phyloP scores from a whole-genome alignment of 2,797 vertebrate genomes.

The Rhinoraja longicauda region DNA sequence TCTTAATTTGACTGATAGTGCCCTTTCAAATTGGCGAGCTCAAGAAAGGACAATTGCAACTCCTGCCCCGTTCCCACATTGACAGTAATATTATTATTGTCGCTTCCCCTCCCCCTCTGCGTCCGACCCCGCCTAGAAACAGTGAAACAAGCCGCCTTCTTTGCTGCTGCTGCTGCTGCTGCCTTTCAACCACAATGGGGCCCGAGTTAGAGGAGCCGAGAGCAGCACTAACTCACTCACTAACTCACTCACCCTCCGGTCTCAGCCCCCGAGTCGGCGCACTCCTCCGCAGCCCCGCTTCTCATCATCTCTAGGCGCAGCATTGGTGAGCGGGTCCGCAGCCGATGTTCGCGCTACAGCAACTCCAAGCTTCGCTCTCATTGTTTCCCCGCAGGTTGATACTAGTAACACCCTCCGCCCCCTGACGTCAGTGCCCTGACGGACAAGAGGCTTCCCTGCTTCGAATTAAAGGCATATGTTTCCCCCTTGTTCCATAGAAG shows the following conservation, averaged over 20 bases:
- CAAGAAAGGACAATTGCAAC: background rate
- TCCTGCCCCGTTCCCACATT: background rate
- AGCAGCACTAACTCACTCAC: background rate
- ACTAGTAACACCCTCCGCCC: slow-evolving; percentile 8
- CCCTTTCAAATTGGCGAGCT: background rate
- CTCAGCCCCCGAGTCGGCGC: slow-evolving; percentile 58
- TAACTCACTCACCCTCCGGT: slow-evolving; percentile 58
- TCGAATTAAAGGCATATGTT: background rate
- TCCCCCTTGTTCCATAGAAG: background rate
- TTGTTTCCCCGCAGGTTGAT: slow-evolving; percentile 29
- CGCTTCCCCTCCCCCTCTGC: background rate
- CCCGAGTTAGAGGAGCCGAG: background rate
- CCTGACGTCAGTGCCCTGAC: background rate
- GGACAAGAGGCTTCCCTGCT: no score
- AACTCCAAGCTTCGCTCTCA: background rate
- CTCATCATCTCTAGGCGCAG: slow-evolving; percentile 35
- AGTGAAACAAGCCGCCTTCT: background rate
- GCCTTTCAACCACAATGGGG: background rate
- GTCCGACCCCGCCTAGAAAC: slow-evolving; percentile 1
- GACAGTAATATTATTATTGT: background rate
- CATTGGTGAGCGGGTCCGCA: background rate
- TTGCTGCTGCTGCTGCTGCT: background rate
- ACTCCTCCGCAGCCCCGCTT: slow-evolving; percentile 50
- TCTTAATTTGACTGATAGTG: background rate
- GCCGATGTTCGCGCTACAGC: no score